Conservation (phyloP, 2,113 vertebrate genomes). For the Sylvietta virens region DNA sequence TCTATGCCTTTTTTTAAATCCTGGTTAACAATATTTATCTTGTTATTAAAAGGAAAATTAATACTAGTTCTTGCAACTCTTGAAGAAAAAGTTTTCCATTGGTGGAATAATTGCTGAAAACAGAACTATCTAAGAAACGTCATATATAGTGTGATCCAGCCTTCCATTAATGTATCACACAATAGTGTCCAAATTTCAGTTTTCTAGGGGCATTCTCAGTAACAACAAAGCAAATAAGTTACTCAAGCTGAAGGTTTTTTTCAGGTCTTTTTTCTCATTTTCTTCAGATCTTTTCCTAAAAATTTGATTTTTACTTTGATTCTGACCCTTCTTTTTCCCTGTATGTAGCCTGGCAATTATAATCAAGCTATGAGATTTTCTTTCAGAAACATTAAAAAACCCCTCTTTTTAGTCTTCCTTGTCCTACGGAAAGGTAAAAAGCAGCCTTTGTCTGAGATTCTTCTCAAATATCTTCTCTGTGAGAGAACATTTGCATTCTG, state of each 20-base stretch:
- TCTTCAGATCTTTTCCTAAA: neutral
- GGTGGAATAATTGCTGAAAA: neutral
- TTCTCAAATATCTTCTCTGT: neutral
- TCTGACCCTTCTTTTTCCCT: neutral
- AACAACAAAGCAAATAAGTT: neutral
- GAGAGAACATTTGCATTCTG: conserved; percentile 2
- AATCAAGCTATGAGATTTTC: neutral
- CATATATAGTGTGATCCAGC: neutral
- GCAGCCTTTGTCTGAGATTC: neutral
- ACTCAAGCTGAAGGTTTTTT: neutral
- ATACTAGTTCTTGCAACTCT: neutral
- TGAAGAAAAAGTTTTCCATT: neutral
- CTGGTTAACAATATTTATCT: neutral
- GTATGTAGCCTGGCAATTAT: neutral
- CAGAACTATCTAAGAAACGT: neutral
- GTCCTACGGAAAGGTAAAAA: neutral
- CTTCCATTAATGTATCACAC: neutral
- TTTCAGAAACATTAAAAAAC: neutral
- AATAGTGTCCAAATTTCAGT: neutral
- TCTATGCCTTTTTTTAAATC: neutral
- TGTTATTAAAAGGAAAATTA: neutral
- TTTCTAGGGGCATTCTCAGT: neutral
- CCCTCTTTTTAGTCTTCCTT: neutral
- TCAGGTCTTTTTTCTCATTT: neutral
- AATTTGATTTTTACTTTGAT: neutral